These are phyloP conservation scores for Indicator maculatus DNA, from an alignment of 2,113 vertebrate genomes.

Conservation along the genomic window DNA sequence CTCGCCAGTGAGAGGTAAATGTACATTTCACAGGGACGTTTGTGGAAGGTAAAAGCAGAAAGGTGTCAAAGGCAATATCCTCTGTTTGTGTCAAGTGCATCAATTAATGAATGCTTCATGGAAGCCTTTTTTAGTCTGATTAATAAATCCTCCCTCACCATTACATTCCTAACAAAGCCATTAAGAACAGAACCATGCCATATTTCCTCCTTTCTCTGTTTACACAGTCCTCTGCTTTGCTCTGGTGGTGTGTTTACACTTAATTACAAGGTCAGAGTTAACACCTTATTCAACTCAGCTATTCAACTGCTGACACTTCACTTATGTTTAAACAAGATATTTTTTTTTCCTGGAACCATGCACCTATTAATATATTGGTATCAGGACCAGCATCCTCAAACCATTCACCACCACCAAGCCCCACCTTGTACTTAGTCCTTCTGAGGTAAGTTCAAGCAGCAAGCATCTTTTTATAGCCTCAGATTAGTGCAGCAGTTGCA, in stretches of 20 bases:
- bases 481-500: rapidly evolving
- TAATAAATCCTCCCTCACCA: neutral
- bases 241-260: neutral
- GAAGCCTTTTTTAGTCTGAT: neutral
- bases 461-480: neutral
- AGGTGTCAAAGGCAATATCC: neutral
- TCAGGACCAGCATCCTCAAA: neutral
- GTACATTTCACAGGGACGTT: neutral
- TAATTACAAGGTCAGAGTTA: neutral
- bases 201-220: neutral
- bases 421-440: too few species aligned
- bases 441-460: neutral
- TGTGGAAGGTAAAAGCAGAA: neutral
- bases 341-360: neutral
- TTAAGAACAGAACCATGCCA: neutral
- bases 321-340: neutral
- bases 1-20: neutral
- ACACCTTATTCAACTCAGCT: neutral
- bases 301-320: neutral
- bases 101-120: neutral
- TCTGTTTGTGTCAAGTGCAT: neutral
- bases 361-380: neutral
- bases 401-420: neutral
- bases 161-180: neutral
- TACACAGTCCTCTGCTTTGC: neutral